Conservation (phyloP, 2,113 vertebrate genomes). For the Gracilinanus agilis region DNA sequence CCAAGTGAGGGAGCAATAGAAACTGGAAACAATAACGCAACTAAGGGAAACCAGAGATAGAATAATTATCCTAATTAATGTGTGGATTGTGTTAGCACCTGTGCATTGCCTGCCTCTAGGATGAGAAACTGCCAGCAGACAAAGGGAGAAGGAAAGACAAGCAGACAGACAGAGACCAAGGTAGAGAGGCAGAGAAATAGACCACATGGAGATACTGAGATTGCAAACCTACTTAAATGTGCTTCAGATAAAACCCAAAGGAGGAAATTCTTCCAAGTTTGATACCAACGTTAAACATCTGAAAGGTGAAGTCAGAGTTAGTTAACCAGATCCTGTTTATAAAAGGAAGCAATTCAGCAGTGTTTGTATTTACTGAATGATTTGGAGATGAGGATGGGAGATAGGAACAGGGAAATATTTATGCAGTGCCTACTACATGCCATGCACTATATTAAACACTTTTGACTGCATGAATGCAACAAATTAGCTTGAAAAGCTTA, state of each 20-base stretch:
- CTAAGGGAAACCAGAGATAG: conserved; percentile 34
- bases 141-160: background rate
- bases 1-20: background rate
- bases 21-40: background rate
- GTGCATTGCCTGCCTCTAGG: background rate
- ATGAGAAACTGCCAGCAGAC: background rate
- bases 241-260: background rate
- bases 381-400: background rate
- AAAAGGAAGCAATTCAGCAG: background rate
- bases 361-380: background rate
- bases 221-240: background rate
- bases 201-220: fast-evolving
- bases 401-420: background rate
- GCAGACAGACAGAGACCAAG: background rate
- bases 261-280: background rate
- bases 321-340: background rate
- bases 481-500: too few relatives aligned
- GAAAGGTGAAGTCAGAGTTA: background rate
- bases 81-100: background rate
- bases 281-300: background rate
- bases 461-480: too few relatives aligned
- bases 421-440: too few relatives aligned
- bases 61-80: conserved; percentile 12
- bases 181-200: background rate
- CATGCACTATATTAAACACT: too few relatives aligned